Evolutionary conservation across 2,888 invertebrate species (phyloP).

Genomic region (Ecdyonurus torrentis): DNA sequence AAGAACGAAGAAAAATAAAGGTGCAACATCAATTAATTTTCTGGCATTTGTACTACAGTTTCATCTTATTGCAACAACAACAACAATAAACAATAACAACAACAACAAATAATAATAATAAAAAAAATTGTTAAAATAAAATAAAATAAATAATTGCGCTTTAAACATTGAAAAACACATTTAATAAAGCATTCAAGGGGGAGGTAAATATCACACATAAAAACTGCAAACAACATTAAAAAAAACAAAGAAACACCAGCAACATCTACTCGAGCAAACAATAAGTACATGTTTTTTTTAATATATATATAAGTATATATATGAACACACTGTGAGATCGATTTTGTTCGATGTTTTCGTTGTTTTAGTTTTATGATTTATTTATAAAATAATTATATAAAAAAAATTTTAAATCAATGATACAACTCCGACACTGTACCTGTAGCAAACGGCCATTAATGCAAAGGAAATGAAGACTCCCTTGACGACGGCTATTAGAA

Average conservation of each 20-base stretch:
- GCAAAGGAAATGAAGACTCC: slow-evolving; percentile 93
- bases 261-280: slow-evolving; percentile 12
- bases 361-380: neutral
- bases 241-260: slow-evolving; percentile 6
- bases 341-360: slow-evolving; percentile 4
- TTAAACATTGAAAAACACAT: neutral
- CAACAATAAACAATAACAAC: slow-evolving; percentile 7
- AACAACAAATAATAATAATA: slow-evolving; percentile 1
- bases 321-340: neutral
- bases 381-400: neutral
- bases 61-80: slow-evolving; percentile 3
- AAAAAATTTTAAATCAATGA: neutral
- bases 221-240: slow-evolving; percentile 7
- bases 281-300: slow-evolving; percentile 8
- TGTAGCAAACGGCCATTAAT: slow-evolving; percentile 89
- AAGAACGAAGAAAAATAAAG: no score
- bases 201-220: slow-evolving; percentile 2
- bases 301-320: no score
- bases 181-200: slow-evolving; percentile 3
- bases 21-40: no score
- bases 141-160: neutral
- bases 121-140: slow-evolving; percentile 4
- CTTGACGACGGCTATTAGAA: slow-evolving; percentile 82
- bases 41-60: neutral
- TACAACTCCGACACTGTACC: slow-evolving; percentile 38